Conservation (phyloP, 1,140 invertebrate species). For the Saxidomus purpurata region DNA sequence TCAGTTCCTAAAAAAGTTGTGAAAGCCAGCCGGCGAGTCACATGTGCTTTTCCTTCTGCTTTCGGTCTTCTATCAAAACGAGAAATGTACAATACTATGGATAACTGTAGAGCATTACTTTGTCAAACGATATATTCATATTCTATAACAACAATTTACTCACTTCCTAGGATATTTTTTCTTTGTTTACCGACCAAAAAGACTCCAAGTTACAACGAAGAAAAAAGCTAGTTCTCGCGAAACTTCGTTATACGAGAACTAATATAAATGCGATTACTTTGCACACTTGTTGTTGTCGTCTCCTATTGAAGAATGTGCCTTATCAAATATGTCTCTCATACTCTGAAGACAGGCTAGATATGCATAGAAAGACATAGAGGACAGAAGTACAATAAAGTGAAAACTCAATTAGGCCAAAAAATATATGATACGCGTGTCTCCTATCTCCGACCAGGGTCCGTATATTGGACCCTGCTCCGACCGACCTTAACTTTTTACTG, state of each 20-base stretch:
- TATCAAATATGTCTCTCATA: too few species aligned
- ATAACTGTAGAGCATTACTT: background rate
- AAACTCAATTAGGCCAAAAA: too few species aligned
- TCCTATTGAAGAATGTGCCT: too few species aligned
- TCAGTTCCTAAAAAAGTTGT: conserved; percentile 10
- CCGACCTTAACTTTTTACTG: too few species aligned
- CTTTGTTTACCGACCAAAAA: conserved; percentile 62
- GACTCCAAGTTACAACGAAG: conserved; percentile 18
- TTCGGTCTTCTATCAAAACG: background rate
- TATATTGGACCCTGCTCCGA: too few species aligned
- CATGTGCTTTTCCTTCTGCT: background rate
- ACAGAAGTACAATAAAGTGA: too few species aligned
- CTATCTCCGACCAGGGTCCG: too few species aligned
- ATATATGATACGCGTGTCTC: too few species aligned
- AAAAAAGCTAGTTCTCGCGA: conserved; percentile 37
- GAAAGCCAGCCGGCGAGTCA: background rate
- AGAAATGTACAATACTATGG: too few species aligned
- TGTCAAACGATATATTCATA: background rate
- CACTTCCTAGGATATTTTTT: conserved; percentile 57
- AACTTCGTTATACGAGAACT: conserved; percentile 45
- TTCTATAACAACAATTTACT: background rate
- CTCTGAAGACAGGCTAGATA: too few species aligned
- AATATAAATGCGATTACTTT: background rate
- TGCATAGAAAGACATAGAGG: too few species aligned
- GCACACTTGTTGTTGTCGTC: conserved; percentile 10